Evolutionary conservation across 2,113 vertebrate genomes (phyloP).

Genomic region (Gobio gobio): DNA sequence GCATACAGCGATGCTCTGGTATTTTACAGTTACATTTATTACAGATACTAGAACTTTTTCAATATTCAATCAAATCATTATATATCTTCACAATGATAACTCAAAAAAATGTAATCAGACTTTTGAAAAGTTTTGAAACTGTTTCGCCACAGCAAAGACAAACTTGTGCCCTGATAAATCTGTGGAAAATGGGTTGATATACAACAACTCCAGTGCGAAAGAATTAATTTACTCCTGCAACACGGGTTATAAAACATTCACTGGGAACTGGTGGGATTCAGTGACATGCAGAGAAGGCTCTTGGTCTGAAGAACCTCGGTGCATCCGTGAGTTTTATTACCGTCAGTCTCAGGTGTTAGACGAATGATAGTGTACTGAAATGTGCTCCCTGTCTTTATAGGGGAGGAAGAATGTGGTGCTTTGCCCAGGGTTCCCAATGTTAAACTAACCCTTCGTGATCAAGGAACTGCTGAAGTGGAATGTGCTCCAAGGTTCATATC

Average conservation of each 20-base stretch:
- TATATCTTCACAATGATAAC: neutral
- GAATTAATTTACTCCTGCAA: too few relatives aligned
- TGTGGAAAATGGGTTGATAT: neutral
- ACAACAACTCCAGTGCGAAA: fast-evolving
- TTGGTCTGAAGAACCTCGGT: neutral
- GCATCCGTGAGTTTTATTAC: slow-evolving; percentile 16
- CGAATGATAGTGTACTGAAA: neutral
- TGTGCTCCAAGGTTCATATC: neutral
- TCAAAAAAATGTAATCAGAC: neutral
- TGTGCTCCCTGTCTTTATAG: neutral
- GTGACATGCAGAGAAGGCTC: too few relatives aligned
- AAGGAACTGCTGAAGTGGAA: too few relatives aligned
- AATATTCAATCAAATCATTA: neutral
- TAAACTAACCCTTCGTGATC: neutral
- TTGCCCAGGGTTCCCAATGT: neutral
- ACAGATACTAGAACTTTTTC: neutral
- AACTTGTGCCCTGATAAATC: fast-evolving
- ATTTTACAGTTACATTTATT: too few relatives aligned
- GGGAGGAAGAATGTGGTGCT: neutral
- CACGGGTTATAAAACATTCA: too few relatives aligned
- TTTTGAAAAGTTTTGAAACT: neutral
- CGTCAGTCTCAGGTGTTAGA: neutral
- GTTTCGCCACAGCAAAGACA: neutral
- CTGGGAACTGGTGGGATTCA: too few relatives aligned
- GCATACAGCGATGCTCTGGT: neutral